These are phyloP conservation scores for Tribolium madens DNA, from an alignment of 1,140 invertebrate species.

Conservation along the genomic window DNA sequence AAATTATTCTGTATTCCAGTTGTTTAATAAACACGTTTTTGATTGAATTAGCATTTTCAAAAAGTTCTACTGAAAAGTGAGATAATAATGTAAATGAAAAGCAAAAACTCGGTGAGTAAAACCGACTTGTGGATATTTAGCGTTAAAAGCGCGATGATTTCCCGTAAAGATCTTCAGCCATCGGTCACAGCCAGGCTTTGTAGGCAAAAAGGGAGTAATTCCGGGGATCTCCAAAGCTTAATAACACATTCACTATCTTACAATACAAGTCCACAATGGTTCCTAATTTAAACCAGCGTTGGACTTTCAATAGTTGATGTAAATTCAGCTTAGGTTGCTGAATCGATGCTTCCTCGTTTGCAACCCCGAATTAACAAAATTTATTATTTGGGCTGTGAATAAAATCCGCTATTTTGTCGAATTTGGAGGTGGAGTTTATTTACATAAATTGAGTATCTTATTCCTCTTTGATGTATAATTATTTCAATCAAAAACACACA, in stretches of 20 bases:
- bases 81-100: not conserved
- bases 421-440: not conserved
- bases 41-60: not conserved
- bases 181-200: not conserved
- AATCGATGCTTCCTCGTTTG: not conserved
- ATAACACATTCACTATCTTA: constrained; percentile 26
- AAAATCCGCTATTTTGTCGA: not conserved
- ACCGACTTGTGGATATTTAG: not conserved
- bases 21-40: not conserved
- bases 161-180: not conserved
- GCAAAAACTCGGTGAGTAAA: not conserved
- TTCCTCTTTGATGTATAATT: not conserved
- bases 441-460: no score
- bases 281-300: constrained; percentile 9
- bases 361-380: not conserved
- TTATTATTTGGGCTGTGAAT: not conserved
- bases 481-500: not conserved
- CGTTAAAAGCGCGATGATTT: constrained; percentile 1
- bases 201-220: constrained; percentile 16
- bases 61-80: not conserved
- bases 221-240: constrained; percentile 8
- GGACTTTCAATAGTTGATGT: constrained; percentile 29
- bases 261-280: constrained; percentile 18
- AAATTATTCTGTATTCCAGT: not conserved
- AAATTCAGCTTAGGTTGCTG: constrained; percentile 9